phyloP scores from a whole-genome alignment of 2,113 vertebrate species.

The Helogale parvula region DNA sequence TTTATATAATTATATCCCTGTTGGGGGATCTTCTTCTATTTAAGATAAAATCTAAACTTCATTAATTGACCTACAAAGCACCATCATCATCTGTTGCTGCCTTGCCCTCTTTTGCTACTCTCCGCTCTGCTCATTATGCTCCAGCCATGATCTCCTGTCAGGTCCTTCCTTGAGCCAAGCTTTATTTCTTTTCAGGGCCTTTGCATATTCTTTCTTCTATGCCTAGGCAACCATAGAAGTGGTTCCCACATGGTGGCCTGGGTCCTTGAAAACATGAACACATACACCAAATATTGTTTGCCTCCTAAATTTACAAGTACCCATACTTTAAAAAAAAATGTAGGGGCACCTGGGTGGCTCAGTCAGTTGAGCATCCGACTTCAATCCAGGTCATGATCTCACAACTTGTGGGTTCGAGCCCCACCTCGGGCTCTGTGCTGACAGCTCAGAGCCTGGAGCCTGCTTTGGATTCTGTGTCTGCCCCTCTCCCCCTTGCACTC shows the following conservation, averaged over 20 bases:
- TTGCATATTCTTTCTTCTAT: neutral
- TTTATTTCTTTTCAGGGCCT: neutral
- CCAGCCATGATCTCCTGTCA: neutral
- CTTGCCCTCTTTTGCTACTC: accelerated
- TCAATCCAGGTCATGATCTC: too few species aligned
- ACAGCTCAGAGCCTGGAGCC: too few species aligned
- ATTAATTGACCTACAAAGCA: neutral
- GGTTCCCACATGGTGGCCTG: neutral
- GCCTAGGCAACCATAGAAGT: neutral
- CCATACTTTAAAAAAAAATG: neutral
- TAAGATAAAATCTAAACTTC: constrained; percentile 17
- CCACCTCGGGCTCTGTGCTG: too few species aligned
- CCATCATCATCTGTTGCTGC: neutral
- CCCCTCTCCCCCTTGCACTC: too few species aligned
- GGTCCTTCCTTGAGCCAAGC: neutral
- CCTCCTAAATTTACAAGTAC: neutral
- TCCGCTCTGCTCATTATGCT: neutral
- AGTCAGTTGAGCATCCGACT: too few species aligned
- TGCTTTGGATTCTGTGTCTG: too few species aligned
- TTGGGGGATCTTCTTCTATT: neutral
- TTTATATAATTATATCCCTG: neutral
- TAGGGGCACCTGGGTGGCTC: too few species aligned
- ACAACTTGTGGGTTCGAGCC: too few species aligned
- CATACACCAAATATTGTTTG: neutral
- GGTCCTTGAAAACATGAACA: neutral